Base-by-base conservation (phyloP, 1,140 invertebrate genomes). In the Trichomalopsis sarcophagae region DNA sequence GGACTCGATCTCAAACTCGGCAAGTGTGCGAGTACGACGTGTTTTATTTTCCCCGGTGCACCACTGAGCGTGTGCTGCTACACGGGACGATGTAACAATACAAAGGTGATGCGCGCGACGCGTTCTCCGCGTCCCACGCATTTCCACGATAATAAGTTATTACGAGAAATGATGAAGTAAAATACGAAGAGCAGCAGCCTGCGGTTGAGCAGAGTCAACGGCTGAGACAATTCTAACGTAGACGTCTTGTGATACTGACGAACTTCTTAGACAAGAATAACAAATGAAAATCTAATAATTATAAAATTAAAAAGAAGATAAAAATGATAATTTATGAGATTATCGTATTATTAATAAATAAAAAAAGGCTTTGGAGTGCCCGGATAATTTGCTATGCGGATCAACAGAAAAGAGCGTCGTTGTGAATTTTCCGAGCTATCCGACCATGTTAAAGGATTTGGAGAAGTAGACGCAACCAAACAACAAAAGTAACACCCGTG, bases 191-290 rank as follows among this genome's bases (percentile, higher is more conserved):
- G 66, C 76, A 79, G 75, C 17, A 68, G 66, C 36, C 44, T 36
- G 40, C 40, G 44, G 10, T 79, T 44, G 40, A 44, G 40, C 36
- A 36, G n/a, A 73, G 62, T 81, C 69, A 81, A 62, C 50, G 50
- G 30, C 40, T 36, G 23, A 33, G 40, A 73, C 68, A n/a, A 77
- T 78, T 78, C 17, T 17, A 84, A 86, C 80, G 33, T 74, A 81
- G 81, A 82, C 62, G 86, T 87, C 84, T 87, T 88, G 88, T 87
- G 87, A 88, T 88, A 88, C 62, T 78, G 47, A 84, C 71, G 7
- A 75, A 81, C 55, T 76, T 85, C 79, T 81, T 77, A 85, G 66
- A 44, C 68, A 71, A 77, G 79, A 87, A 36, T 77, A 75, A 84
- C 71, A 17, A 78, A 78, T 73, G 82, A 73, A 79, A 69, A 87